Percentiles rank a stretch among this genome's conserved stretches.
Conservation (phyloP, 2,888 invertebrate genomes). For the Tenthredo distinguenda region DNA sequence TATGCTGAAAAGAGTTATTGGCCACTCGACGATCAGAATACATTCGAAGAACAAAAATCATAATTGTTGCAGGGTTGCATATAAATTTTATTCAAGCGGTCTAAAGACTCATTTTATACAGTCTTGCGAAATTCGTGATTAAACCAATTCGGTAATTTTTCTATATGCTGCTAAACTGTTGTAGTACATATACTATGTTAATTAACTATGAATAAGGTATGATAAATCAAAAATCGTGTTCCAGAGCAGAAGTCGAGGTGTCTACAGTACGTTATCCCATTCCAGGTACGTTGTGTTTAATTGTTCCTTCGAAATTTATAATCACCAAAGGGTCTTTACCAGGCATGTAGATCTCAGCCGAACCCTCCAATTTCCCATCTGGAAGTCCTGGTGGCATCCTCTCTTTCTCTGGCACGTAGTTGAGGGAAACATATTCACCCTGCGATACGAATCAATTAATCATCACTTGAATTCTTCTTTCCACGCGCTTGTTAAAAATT, state of each 20-base stretch:
- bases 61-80: not conserved
- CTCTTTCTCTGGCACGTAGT: slow-evolving; percentile 44
- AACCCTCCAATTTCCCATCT: slow-evolving; percentile 49
- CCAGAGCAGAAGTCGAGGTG: not conserved
- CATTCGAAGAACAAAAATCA: not conserved
- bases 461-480: not conserved
- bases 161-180: not conserved
- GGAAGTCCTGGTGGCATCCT: slow-evolving; percentile 56
- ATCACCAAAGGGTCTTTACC: slow-evolving; percentile 51
- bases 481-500: not conserved
- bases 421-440: slow-evolving; percentile 51
- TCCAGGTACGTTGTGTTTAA: not conserved
- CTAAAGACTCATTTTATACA: not conserved
- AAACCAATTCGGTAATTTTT: not conserved
- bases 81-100: not conserved
- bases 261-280: slow-evolving; percentile 5
- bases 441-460: slow-evolving; percentile 24
- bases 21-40: not conserved
- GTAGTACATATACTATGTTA: not conserved
- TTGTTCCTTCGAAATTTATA: not conserved
- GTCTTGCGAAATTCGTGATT: not conserved
- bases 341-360: slow-evolving; percentile 42
- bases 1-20: not conserved
- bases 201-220: not conserved
- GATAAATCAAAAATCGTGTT: not conserved